These are phyloP conservation scores for Melinaea marsaeus DNA, from an alignment of 2,888 invertebrate genomes.

Conservation along the genomic window DNA sequence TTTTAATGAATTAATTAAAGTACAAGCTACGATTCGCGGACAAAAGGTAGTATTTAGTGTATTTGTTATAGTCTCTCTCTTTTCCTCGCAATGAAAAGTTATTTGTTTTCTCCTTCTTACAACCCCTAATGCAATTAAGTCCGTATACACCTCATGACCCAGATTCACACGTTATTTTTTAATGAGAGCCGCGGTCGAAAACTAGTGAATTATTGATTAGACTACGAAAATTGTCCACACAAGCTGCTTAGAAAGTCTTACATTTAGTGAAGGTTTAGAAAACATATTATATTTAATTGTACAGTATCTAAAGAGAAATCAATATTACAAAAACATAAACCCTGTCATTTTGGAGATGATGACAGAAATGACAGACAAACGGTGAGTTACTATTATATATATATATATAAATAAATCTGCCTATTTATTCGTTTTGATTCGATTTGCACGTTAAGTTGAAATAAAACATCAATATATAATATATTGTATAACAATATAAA, in stretches of 20 bases:
- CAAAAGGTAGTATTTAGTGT: neutral
- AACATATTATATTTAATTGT: no score
- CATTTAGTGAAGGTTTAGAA: no score
- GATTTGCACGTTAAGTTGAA: neutral
- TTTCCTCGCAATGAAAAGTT: neutral
- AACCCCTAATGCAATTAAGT: constrained; percentile 2
- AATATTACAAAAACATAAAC: no score
- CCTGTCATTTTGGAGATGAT: no score
- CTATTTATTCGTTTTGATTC: no score
- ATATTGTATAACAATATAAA: neutral
- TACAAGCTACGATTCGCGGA: neutral
- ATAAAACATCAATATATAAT: neutral
- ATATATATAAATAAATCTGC: no score
- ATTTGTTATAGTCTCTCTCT: neutral
- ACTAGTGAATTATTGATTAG: constrained; percentile 1
- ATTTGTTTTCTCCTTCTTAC: neutral
- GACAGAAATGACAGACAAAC: no score
- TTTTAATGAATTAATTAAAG: constrained; percentile 4
- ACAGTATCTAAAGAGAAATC: no score
- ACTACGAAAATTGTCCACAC: no score
- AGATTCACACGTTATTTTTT: constrained; percentile 1
- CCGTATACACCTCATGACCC: constrained; percentile 4
- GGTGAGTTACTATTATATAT: no score
- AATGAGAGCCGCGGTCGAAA: neutral
- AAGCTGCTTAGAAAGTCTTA: no score